phyloP scores from a whole-genome alignment of 2,888 invertebrate species.

The Microctonus brassicae region DNA sequence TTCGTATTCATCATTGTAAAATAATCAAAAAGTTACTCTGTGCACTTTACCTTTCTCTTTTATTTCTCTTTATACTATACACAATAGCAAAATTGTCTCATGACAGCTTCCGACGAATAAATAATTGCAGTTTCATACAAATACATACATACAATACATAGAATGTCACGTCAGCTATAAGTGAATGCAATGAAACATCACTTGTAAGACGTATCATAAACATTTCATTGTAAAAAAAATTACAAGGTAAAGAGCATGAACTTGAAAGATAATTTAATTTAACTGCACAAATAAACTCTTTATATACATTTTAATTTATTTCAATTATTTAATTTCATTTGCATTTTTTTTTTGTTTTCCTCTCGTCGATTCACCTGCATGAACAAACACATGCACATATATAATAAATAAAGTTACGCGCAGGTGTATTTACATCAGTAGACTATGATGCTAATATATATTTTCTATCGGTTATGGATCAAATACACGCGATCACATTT shows the following conservation, averaged over 20 bases:
- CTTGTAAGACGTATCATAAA: neutral
- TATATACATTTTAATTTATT: too few relatives aligned
- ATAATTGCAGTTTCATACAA: slow-evolving; percentile 11
- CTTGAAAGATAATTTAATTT: too few relatives aligned
- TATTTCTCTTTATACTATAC: slow-evolving; percentile 28
- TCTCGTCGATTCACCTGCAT: neutral
- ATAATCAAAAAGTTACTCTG: slow-evolving; percentile 51
- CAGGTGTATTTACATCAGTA: neutral
- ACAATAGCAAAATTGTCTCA: slow-evolving; percentile 40
- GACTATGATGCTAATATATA: neutral
- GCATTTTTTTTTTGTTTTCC: neutral
- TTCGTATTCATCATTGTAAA: slow-evolving; percentile 42
- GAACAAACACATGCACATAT: too few relatives aligned
- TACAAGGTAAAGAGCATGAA: neutral
- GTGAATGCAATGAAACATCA: slow-evolving; percentile 15
- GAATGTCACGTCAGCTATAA: slow-evolving; percentile 43
- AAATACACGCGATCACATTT: slow-evolving; percentile 2
- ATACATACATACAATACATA: too few relatives aligned
- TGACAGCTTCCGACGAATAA: slow-evolving; percentile 52
- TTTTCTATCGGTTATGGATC: neutral
- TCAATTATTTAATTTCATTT: neutral
- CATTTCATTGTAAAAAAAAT: too few relatives aligned
- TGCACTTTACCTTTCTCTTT: slow-evolving; percentile 67
- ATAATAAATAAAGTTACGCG: neutral
- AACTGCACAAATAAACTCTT: too few relatives aligned